Evolutionary conservation across 2,797 vertebrate species (phyloP), one percentile per base, ranked within the genome.

Genomic region (Chelon labrosus): DNA sequence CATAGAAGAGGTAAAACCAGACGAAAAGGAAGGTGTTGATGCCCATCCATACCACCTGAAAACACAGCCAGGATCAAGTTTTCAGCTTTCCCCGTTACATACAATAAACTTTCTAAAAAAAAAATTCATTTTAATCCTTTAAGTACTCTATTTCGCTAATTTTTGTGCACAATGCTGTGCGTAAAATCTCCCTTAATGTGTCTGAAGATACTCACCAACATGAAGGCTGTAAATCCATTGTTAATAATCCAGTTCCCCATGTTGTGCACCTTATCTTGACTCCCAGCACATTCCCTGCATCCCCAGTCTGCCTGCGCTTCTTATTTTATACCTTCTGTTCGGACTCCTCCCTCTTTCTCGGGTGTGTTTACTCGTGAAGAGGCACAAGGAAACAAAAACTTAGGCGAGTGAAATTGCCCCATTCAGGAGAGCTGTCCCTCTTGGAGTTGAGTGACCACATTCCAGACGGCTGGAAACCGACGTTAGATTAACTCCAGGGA

Each of bases 201-300:
- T 27, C 6, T 3, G 2, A 20, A 10, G 2, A 70, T 35, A 86
- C 94, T 95, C 93, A 98, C 96, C 54, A 98, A 73, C 39, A 96
- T 93, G 5, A 96, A 88, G 1, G 93, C 75, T 0, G 96, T 93
- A 42, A 97, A 91, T 66, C 97, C 96, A 62, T 96, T 82, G 86
- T 97, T 97, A 80, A 96, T 79, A 25, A 97, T 91, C 95, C 96
- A 96, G 91, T 96, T 97, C 25, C 89, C 93, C 97, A 97, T 98
- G 51, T 11, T 89, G 65, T 25, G 41, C 4, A 9, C 37, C 35
- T 73, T 11, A 0, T 1, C 39, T 57, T 14, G 1, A 7, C 38
- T 22, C 3, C 2, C 20, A n/a, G 17, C 17, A 46, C 62, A 55
- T 41, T 35, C 19, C 19, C 47, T 11, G 47, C 79, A 82, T 75